Conservation (phyloP, 2,888 invertebrate species). For the Amblyjoppa proteus region DNA sequence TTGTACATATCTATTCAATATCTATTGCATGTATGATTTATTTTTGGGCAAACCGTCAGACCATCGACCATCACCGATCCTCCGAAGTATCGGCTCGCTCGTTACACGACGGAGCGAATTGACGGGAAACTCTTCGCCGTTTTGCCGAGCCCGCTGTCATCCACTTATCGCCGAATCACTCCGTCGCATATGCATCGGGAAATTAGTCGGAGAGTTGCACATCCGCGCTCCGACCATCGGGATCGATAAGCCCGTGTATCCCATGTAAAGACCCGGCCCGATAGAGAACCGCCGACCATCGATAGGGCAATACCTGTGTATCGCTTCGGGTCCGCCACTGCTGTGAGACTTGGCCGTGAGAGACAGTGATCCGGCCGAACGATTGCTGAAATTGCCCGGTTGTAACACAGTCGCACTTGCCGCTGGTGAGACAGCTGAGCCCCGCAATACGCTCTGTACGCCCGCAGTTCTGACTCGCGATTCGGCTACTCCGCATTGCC, state of each 20-base stretch:
- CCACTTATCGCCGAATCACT: not conserved
- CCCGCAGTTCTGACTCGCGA: slow-evolving; percentile 11
- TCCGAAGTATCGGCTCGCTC: no score
- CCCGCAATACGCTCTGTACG: not conserved
- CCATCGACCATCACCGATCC: no score
- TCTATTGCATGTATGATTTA: no score
- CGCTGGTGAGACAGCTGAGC: slow-evolving; percentile 40
- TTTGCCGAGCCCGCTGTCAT: not conserved
- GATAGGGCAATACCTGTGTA: slow-evolving; percentile 45
- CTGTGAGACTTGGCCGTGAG: slow-evolving; percentile 24
- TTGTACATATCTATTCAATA: no score
- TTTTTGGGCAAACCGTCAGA: no score
- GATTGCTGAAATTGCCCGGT: slow-evolving; percentile 59
- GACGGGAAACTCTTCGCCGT: not conserved
- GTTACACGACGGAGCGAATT: not conserved
- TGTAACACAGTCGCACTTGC: slow-evolving; percentile 58
- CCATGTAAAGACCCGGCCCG: slow-evolving; percentile 35
- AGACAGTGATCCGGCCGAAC: slow-evolving; percentile 40
- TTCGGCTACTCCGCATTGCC: slow-evolving; percentile 46
- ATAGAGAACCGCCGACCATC: slow-evolving; percentile 26
- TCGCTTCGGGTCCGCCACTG: slow-evolving; percentile 16
- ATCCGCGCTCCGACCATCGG: not conserved
- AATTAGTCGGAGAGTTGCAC: not conserved
- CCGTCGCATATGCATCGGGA: not conserved
- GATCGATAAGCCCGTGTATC: slow-evolving; percentile 51